Percentiles rank a stretch among this genome's conserved stretches.
Evolutionary conservation across 2,888 invertebrate species (phyloP).

Genomic region (Troglohyphantes excavatus): DNA sequence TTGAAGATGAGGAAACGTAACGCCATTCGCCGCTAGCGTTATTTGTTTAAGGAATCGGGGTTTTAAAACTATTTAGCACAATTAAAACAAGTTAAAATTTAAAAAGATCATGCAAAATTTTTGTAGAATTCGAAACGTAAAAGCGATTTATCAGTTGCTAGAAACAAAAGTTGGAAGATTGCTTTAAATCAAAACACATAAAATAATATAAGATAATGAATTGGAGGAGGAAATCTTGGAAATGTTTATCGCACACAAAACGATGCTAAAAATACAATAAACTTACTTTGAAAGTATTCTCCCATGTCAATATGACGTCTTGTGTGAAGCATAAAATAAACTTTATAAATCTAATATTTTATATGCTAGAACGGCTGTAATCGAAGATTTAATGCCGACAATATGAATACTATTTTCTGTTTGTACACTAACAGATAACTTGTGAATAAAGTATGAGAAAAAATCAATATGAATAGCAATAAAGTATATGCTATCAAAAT

Average conservation of each 20-base stretch:
- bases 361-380: neutral
- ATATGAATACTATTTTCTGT: neutral
- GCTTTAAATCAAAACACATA: too few relatives aligned
- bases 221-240: neutral
- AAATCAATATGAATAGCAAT: neutral
- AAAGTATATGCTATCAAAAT: neutral
- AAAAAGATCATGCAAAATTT: too few relatives aligned
- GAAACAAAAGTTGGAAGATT: too few relatives aligned
- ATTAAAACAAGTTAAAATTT: too few relatives aligned
- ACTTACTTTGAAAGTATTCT: slow-evolving; percentile 56
- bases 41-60: too few relatives aligned
- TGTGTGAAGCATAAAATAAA: slow-evolving; percentile 65
- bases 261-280: neutral
- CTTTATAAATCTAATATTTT: neutral
- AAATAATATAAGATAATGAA: neutral
- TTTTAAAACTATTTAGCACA: too few relatives aligned
- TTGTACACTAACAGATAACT: neutral
- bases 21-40: too few relatives aligned
- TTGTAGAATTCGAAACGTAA: too few relatives aligned
- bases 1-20: neutral
- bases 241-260: too few relatives aligned
- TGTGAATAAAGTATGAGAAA: neutral
- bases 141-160: too few relatives aligned
- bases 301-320: slow-evolving; percentile 64
- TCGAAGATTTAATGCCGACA: neutral